phyloP scores from a whole-genome alignment of 2,797 vertebrate genomes.

The Leptodactylus fallax region DNA sequence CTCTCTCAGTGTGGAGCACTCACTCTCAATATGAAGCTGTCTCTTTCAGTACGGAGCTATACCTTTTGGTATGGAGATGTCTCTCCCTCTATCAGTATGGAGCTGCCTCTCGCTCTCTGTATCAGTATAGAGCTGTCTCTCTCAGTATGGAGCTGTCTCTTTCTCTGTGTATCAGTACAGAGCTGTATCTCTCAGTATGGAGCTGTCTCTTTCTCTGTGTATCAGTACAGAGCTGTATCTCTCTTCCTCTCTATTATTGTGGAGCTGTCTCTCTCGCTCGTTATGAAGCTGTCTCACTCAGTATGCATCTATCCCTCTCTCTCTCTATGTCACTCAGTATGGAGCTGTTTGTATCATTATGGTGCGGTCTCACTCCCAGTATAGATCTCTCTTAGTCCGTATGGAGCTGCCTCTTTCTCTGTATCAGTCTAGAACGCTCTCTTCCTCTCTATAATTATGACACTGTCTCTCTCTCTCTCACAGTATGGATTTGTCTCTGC shows the following conservation, averaged over 20 bases:
- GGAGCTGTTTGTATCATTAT: background rate
- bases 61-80: too few relatives aligned
- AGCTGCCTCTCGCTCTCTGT: background rate
- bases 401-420: background rate
- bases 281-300: background rate
- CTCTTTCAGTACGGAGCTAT: too few relatives aligned
- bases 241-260: background rate
- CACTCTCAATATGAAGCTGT: too few relatives aligned
- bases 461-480: background rate
- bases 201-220: background rate
- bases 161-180: too few relatives aligned
- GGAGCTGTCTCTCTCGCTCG: conserved; percentile 8
- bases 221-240: background rate
- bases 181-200: background rate
- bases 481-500: background rate
- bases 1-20: too few relatives aligned
- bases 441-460: background rate
- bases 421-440: background rate
- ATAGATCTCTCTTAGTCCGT: background rate
- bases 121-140: background rate
- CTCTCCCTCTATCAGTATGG: background rate
- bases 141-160: background rate
- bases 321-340: background rate
- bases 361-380: background rate
- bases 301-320: background rate